phyloP scores from a whole-genome alignment of 1,140 invertebrate species.

The Sycobia sp. region DNA sequence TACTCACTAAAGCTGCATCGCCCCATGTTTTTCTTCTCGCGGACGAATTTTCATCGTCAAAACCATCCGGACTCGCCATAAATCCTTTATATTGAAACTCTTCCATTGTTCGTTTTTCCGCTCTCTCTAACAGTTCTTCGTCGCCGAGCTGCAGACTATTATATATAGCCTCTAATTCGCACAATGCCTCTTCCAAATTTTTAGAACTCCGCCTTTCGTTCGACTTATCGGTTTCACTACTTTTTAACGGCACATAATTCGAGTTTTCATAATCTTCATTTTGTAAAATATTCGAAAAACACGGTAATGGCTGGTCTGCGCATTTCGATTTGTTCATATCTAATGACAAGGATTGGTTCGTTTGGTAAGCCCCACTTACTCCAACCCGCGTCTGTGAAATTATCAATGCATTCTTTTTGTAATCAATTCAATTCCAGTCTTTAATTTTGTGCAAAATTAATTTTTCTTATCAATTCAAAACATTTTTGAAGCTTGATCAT shows the following conservation, averaged over 20 bases:
- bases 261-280: conserved; percentile 11
- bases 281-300: not conserved
- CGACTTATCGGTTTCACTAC: conserved; percentile 51
- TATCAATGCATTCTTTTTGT: not conserved
- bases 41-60: not conserved
- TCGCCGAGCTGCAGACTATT: conserved; percentile 81
- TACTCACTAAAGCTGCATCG: conserved; percentile 13
- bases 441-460: not conserved
- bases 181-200: conserved; percentile 84
- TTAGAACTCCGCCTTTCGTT: conserved; percentile 67
- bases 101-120: conserved; percentile 73
- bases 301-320: not conserved
- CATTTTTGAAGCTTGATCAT: too few relatives aligned
- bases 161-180: conserved; percentile 88
- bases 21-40: conserved; percentile 23
- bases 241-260: conserved; percentile 28
- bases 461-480: too few relatives aligned
- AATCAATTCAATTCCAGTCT: not conserved
- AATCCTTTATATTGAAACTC: conserved; percentile 44
- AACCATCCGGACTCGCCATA: conserved; percentile 6
- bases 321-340: conserved; percentile 16
- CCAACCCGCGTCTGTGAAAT: not conserved
- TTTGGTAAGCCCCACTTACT: not conserved
- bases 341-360: not conserved
- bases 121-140: conserved; percentile 79